phyloP scores from a whole-genome alignment of 2,113 vertebrate genomes.

The Callipepla squamata region DNA sequence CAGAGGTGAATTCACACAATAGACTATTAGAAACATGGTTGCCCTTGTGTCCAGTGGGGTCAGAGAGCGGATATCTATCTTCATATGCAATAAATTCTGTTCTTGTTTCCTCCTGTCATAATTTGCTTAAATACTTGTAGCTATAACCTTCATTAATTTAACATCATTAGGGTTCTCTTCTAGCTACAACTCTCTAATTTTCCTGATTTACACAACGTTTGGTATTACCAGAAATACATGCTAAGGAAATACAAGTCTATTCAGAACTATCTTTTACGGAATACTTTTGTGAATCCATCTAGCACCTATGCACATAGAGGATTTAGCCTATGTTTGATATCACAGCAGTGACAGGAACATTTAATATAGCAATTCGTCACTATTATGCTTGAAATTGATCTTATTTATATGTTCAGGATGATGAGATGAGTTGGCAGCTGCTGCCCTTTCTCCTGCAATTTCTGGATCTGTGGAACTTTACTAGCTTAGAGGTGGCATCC shows the following conservation, averaged over 20 bases:
- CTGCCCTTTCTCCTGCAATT: neutral
- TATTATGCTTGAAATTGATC: neutral
- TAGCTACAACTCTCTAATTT: conserved; percentile 61
- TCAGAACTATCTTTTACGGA: neutral
- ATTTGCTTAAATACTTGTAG: conserved; percentile 28
- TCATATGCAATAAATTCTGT: conserved; percentile 19
- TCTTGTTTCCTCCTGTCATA: neutral
- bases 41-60: conserved; percentile 8
- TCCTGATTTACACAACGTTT: conserved; percentile 51
- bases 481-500: neutral
- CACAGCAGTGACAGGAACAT: neutral
- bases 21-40: conserved; percentile 15
- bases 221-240: neutral
- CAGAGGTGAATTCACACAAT: neutral
- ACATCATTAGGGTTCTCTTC: conserved; percentile 46
- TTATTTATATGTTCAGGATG: neutral
- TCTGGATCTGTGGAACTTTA: neutral
- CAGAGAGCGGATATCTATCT: conserved; percentile 17
- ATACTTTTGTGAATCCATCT: neutral
- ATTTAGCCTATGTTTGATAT: neutral
- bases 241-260: neutral
- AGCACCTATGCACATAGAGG: neutral
- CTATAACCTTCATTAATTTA: neutral
- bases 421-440: neutral
- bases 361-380: neutral